Conservation (phyloP, 2,797 vertebrate species). For the Pitangus sulphuratus region DNA sequence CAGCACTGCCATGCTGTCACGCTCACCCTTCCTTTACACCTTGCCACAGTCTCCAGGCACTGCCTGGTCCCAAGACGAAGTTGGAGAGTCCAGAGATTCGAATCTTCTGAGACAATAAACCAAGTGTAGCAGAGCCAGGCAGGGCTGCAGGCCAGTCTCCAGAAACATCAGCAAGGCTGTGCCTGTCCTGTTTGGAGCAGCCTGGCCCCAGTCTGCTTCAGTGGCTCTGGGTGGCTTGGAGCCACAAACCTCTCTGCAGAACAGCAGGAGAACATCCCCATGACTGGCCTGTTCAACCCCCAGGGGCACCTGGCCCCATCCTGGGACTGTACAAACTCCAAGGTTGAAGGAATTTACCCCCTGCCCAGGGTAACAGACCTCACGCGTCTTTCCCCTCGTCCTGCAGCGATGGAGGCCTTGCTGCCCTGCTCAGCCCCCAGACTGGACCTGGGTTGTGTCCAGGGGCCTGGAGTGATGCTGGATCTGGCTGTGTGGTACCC, state of each 20-base stretch:
- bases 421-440: neutral
- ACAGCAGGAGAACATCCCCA: neutral
- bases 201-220: neutral
- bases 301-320: neutral
- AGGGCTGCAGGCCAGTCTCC: neutral
- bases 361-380: neutral
- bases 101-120: neutral
- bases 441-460: neutral
- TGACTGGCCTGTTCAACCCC: neutral
- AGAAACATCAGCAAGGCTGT: rapidly evolving
- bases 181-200: neutral
- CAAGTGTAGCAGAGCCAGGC: rapidly evolving
- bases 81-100: neutral
- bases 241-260: neutral
- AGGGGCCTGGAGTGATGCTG: rapidly evolving
- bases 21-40: neutral
- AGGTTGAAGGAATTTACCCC: neutral
- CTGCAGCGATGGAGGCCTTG: rapidly evolving
- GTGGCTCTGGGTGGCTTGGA: neutral
- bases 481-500: neutral
- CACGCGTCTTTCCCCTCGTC: rapidly evolving
- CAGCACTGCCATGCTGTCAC: neutral
- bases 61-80: neutral
- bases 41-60: neutral
- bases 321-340: neutral